Evolutionary conservation across 2,113 vertebrate species (phyloP).

Genomic region (Artemisiospiza belli): DNA sequence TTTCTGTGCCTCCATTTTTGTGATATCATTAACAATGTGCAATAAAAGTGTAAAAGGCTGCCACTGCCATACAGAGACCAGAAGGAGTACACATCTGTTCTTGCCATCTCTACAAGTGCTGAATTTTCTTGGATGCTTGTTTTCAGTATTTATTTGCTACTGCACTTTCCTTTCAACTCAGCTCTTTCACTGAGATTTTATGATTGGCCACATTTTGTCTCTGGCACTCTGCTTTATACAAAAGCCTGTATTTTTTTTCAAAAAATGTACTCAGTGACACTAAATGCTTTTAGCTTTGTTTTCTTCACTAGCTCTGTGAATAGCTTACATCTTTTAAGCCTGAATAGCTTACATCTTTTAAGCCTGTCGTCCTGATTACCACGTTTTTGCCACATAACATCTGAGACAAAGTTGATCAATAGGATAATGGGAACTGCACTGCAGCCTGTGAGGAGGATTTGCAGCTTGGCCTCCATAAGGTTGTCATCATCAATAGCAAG

Average conservation of each 20-base stretch:
- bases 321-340: conserved; percentile 33
- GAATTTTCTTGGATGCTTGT: background rate
- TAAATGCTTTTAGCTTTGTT: background rate
- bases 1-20: background rate
- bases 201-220: background rate
- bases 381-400: background rate
- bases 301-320: background rate
- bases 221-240: background rate
- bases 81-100: background rate
- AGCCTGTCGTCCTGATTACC: background rate
- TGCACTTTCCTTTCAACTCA: background rate
- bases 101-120: background rate
- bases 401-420: conserved; percentile 44
- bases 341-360: conserved; percentile 38
- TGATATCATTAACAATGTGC: background rate
- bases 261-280: background rate
- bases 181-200: background rate
- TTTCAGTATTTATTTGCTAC: conserved; percentile 7
- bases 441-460: background rate
- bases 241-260: conserved; percentile 4
- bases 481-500: conserved; percentile 43
- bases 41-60: background rate
- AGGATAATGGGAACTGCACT: background rate
- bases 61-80: background rate
- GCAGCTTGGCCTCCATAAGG: conserved; percentile 37